Evolutionary conservation across 2,113 vertebrate species (phyloP), one percentile per base, ranked within the genome.

Genomic region (Cynoglossus semilaevis): DNA sequence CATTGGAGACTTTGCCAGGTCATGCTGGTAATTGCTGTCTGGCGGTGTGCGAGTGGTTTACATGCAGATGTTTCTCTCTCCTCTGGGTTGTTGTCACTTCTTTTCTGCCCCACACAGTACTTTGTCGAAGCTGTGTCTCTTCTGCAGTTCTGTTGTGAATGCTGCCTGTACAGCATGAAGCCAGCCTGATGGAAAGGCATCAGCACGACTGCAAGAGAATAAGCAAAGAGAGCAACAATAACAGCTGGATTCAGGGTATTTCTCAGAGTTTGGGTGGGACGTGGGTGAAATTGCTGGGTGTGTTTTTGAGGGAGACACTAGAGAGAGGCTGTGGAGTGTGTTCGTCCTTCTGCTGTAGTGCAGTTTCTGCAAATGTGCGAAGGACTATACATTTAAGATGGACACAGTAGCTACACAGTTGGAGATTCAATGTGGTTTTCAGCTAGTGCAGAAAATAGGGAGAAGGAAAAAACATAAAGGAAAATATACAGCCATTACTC

Each of bases 251-350:
- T 84, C 80, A 66, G 67, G 70, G 82, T 76, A 57, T 81, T 85
- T 78, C 65, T 59, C 85, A 78, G 85, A 84, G 72, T 80, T 63
- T 73, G 88, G 89, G 87, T 84, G 91, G 88, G 78, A 88, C 88
- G 46, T 40, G 43, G 49, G 59, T 72, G 49, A 90, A 91, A 90
- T 89, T 88, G 83, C 88, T 78, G 88, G 85, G 83, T 89, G 71
- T 76, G 71, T 77, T 82, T 71, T 68, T 41, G 42, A 80, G 65
- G 68, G 62, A 73, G 62, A 70, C 62, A 64, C 72, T 35, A 15
- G 57, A 60, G 62, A 57, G 62, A 45, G 53, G 58, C 11, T 5
- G 35, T 44, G 46, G 61, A 58, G 63, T 34, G 19, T 22, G 46
- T 10, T 70, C 73, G 51, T 69, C 42, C 63, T 36, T 77, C 60